Evolutionary conservation across 2,888 invertebrate species (phyloP), one percentile per base, ranked within the genome.

Genomic region (Heliconius ethilla): DNA sequence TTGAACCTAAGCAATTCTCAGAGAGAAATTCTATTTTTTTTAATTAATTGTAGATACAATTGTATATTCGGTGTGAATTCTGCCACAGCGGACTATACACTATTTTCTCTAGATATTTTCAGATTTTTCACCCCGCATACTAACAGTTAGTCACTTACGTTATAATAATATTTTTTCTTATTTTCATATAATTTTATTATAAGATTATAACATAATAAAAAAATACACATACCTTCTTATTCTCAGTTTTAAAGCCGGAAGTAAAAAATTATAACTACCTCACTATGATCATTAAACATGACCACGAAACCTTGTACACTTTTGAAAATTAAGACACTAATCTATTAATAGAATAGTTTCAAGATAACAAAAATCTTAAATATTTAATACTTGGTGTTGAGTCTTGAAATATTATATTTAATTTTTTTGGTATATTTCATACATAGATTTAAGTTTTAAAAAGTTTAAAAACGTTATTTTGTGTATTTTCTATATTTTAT

Each of bases 271-370:
- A 59, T 79, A 59, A 67, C 63, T 37, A n/a, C 77, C 45, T 66
- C 11, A n/a, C 66, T 59, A 65, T 25, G 62, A 66, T 51, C 77
- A 72, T 79, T 72, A 79, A 78, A 62, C 11, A 27, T 63, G 73
- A 77, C 81, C 81, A 63, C 81, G 75, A 67, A 76, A 77, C 81
- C 77, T 29, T 65, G 70, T 77, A 75, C 75, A 67, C 77, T 78
- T 77, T 80, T 67, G 67, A 78, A 78, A 80, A 82, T 81, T 79
- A 82, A 82, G 82, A 81, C 82, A 80, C 78, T 79, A 81, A 59
- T 37, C 77, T 79, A 75, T 77, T 77, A 59, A 15, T 75, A 59
- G 75, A 37, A 5, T 27, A 37, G 55, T 33, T 33, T 72, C 45
- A 63, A 40, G 18, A 15, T 13, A 18, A 1, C 33, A 27, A 63